Evolutionary conservation across 1,140 invertebrate genomes (phyloP).

Genomic region (Brachionus angularis): DNA sequence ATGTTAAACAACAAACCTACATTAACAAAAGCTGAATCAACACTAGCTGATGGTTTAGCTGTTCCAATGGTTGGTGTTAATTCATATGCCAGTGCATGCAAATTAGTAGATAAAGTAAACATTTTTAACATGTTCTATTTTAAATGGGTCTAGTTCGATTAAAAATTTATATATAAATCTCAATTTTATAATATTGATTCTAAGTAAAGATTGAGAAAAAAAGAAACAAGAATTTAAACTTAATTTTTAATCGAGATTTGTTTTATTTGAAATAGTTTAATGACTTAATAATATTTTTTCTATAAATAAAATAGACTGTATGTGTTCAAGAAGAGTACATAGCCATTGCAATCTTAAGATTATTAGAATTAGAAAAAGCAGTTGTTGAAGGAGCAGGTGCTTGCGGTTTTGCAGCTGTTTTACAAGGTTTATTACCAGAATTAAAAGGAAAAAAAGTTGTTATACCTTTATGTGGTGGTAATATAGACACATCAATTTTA

Average conservation of each 20-base stretch:
- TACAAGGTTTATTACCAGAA: constrained; percentile 75
- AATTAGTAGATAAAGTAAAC: constrained; percentile 76
- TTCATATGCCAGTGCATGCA: constrained; percentile 71
- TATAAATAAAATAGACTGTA: too few species aligned
- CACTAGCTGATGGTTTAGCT: constrained; percentile 80
- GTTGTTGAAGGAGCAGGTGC: constrained; percentile 87
- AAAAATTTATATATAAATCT: background rate
- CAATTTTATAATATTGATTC: background rate
- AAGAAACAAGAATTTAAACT: background rate
- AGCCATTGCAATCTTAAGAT: constrained; percentile 76
- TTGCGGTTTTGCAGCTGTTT: constrained; percentile 75
- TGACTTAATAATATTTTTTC: too few species aligned
- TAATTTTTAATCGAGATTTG: background rate
- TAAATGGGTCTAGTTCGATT: too few species aligned
- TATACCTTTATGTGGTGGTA: constrained; percentile 77
- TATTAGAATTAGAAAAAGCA: constrained; percentile 83
- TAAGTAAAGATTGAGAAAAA: too few species aligned
- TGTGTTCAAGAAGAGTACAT: constrained; percentile 63
- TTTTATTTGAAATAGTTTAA: background rate
- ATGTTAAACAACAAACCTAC: constrained; percentile 67
- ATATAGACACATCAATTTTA: constrained; percentile 85
- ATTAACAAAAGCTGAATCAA: constrained; percentile 67
- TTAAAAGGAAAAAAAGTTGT: constrained; percentile 80
- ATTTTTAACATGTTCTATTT: constrained; percentile 64
- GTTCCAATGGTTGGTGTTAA: constrained; percentile 84